Evolutionary conservation across 2,888 invertebrate species (phyloP), one percentile per base, ranked within the genome.

Genomic region (Endotricha flammealis): DNA sequence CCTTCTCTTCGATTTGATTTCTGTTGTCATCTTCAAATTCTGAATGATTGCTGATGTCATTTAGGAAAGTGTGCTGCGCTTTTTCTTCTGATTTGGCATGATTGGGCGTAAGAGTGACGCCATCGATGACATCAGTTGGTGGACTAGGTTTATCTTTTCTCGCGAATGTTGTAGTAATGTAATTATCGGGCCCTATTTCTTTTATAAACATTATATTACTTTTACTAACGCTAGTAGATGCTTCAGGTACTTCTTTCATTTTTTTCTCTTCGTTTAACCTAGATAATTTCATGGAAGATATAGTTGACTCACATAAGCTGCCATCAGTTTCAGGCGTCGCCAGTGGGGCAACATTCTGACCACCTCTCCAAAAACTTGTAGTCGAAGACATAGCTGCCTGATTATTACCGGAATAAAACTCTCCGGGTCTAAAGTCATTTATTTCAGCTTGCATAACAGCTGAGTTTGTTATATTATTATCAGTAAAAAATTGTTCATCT

Each of bases 121-220:
- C 67, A 41, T 82, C 82, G 24, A 73, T 64, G 4, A 54, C 57
- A 35, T 78, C 74, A 33, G 41, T 53, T 24, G 70, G 58, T 11
- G 66, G 59, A 44, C 57, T 57, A 11, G 64, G 60, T 46, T 77
- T 82, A 36, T 81, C 79, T 53, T 76, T 64, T 75, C 90, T 73
- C 53, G 88, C 80, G 76, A 87, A 85, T 29, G 89, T 88, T 29
- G 92, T 92, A 42, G 91, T 91, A 33, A 92, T 91, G 64, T 92
- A 92, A 73, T 92, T 92, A 72, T 92, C 92, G 32, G 91, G 90
- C 29, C 91, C 92, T 51, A 92, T 92, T 64, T 91, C 90, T 59
- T 90, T 90, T 53, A 90, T 89, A 50, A 89, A 85, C 56, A 90
- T 64, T 37, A 90, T 83, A 66, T 88, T 90, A 66, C 85, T 87